Base-by-base conservation (phyloP, 2,797 vertebrate species). In the Labroides dimidiatus region DNA sequence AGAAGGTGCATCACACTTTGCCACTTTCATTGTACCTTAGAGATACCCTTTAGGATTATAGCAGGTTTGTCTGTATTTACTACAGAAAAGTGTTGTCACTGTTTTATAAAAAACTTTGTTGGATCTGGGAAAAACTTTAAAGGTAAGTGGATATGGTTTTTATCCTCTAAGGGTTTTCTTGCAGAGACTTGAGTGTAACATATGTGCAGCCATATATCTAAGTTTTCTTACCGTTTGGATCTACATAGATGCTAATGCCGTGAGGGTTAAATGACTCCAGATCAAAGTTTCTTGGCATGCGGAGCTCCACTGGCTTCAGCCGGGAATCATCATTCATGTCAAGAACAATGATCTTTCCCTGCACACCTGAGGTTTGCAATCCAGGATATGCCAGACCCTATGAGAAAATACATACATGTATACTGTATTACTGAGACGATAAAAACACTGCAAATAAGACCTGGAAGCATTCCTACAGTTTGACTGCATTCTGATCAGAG, bases 221-320 rank as follows among this genome's bases (percentile, higher is more conserved):
- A 4, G 4, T 51, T 14, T 1, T 23, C 51, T 81, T 84, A 97
- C 96, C 95, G 80, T 48, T 77, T 16, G 89, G 80, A 67, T 95
- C 94, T 2, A 81, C 59, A 48, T 93, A 97, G 1, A 91, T 85
- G 80, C 96, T 96, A 49, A 98, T 94, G 55, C 96, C 96, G 52
- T 97, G 96, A 64, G 96, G 96, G 73, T 93, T 96, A 84, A 98
- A 97, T 0, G 93, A 94, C 0, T 98, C 94, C 67, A 96, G 95
- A 0, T 91, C 88, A 64, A 96, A 95, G 17, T 93, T 79, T 91
- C 91, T 55, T 62, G 92, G 72, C 87, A 98, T 94, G 58, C 81
- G 87, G 57, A 97, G 55, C 72, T 94, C 92, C 41, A 91, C 69
- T 10, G 94, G 93, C 63, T 39, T 87, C 37, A 97, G 93, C 8